phyloP scores from a whole-genome alignment of 37 sponge, comb jelly and placozoan genomes.

The Ephydatia muelleri region DNA sequence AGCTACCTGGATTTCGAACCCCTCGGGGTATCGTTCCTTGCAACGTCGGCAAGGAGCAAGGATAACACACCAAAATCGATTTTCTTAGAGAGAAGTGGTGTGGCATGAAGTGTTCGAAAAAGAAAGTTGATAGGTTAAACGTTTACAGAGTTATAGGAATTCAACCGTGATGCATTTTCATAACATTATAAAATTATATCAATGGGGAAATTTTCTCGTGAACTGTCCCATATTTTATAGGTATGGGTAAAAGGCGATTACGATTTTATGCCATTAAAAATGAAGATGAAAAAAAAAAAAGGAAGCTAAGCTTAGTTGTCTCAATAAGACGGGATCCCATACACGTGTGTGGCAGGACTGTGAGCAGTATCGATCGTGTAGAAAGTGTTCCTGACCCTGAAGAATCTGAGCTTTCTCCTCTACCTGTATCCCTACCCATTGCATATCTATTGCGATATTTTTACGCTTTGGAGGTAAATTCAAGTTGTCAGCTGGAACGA shows the following conservation, averaged over 20 bases:
- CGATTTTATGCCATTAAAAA: not conserved
- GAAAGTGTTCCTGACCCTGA: constrained; percentile 1
- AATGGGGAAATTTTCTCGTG: too few relatives aligned
- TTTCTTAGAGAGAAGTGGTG: too few relatives aligned
- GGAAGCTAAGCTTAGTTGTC: not conserved
- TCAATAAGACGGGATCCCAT: constrained; percentile 1
- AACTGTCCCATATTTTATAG: not conserved
- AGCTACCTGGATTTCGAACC: too few relatives aligned
- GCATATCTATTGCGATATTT: constrained; percentile 1
- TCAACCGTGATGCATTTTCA: too few relatives aligned
- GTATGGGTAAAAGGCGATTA: constrained; percentile 1
- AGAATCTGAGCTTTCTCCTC: not conserved
- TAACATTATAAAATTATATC: too few relatives aligned
- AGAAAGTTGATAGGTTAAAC: too few relatives aligned
- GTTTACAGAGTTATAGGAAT: too few relatives aligned
- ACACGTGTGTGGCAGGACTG: constrained; percentile 1
- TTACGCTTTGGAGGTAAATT: not conserved
- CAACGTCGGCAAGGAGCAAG: too few relatives aligned
- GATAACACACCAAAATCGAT: too few relatives aligned
- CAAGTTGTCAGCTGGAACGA: not conserved
- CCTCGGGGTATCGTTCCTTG: too few relatives aligned
- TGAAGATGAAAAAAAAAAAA: not conserved
- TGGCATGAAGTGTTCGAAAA: too few relatives aligned
- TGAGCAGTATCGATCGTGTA: not conserved
- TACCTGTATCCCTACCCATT: constrained; percentile 1